phyloP scores from a whole-genome alignment of 2,797 vertebrate species.

The Pempheris klunzingeri region DNA sequence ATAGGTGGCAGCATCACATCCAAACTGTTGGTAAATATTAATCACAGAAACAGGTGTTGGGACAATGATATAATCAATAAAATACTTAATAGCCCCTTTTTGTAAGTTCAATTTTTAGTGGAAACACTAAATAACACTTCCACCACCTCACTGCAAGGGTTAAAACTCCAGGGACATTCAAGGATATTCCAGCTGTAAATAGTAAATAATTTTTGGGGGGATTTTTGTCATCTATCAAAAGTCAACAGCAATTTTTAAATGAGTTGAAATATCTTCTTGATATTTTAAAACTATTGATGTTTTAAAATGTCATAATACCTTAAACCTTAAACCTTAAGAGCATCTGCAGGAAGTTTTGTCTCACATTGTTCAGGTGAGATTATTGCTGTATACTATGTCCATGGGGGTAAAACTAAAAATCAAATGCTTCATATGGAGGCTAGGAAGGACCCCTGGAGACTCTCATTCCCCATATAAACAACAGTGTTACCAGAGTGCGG shows the following conservation, averaged over 20 bases:
- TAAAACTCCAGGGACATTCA: neutral
- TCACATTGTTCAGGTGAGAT: too few species aligned
- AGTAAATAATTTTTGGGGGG: too few species aligned
- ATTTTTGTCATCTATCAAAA: neutral
- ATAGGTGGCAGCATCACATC: conserved; percentile 51
- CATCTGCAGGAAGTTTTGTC: neutral
- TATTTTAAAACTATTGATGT: neutral
- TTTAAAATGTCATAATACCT: neutral
- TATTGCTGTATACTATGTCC: neutral
- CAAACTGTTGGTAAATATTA: too few species aligned
- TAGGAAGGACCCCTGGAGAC: too few species aligned
- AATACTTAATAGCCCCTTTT: neutral
- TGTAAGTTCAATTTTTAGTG: neutral
- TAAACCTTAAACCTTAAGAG: neutral
- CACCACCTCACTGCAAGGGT: too few species aligned
- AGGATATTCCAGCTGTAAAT: neutral
- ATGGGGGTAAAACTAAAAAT: neutral
- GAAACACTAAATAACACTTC: too few species aligned
- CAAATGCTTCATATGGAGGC: neutral
- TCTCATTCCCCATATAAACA: too few species aligned
- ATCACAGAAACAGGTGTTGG: neutral
- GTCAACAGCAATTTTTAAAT: neutral
- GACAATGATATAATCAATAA: too few species aligned
- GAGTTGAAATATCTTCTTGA: neutral
- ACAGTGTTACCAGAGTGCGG: too few species aligned